These are phyloP conservation scores for Leptinotarsa undecemlineata DNA, from an alignment of 1,140 invertebrate species.

Conservation along the genomic window DNA sequence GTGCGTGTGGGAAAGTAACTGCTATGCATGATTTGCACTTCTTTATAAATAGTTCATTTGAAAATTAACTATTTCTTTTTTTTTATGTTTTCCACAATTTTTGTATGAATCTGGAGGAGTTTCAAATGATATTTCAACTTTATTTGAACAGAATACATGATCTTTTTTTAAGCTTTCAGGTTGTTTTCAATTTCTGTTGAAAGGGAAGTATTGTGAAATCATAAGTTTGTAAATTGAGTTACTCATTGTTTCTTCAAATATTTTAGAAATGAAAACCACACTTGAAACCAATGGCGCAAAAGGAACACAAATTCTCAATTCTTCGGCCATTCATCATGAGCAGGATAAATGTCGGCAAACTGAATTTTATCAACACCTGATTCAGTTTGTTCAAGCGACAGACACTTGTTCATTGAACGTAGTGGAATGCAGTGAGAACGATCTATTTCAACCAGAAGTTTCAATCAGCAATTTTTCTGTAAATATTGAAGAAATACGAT, in stretches of 20 bases:
- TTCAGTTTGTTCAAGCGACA: constrained; percentile 14
- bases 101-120: too few species aligned
- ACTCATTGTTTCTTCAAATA: background rate
- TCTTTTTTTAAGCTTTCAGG: too few species aligned
- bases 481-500: constrained; percentile 34
- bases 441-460: constrained; percentile 23
- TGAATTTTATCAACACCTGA: constrained; percentile 35
- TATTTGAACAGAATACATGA: too few species aligned
- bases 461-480: constrained; percentile 6
- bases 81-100: too few species aligned
- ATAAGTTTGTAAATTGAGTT: too few species aligned
- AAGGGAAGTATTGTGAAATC: too few species aligned
- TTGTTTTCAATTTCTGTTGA: too few species aligned
- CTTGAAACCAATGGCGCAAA: background rate
- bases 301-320: background rate
- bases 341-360: constrained; percentile 4
- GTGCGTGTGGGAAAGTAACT: too few species aligned
- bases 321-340: constrained; percentile 27
- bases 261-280: background rate
- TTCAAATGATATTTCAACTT: too few species aligned
- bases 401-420: constrained; percentile 31
- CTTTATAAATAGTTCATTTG: too few species aligned
- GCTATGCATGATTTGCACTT: too few species aligned
- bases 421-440: constrained; percentile 33
- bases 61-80: too few species aligned